Percentiles rank a stretch among this genome's conserved stretches.
Conservation (phyloP, 2,113 vertebrate genomes). For the Coracopsis vasa region DNA sequence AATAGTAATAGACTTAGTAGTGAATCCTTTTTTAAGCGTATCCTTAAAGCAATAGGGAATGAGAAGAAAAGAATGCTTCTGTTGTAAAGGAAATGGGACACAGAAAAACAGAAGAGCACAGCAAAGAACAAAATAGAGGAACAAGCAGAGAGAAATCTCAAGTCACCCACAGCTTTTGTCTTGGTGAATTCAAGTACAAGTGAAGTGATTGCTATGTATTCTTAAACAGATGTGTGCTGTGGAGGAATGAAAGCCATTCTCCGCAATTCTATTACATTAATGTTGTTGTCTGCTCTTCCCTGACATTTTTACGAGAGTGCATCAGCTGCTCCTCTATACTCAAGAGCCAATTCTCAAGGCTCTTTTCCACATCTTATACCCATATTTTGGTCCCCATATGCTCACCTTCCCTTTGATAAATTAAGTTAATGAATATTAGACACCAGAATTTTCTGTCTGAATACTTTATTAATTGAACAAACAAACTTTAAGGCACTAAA, state of each 20-base stretch:
- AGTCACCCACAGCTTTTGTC: not conserved
- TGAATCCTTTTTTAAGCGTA: not conserved
- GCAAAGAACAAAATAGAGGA: not conserved
- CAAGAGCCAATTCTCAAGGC: not conserved
- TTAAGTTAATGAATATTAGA: not conserved
- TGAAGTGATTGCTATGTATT: not conserved
- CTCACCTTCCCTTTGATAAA: not conserved
- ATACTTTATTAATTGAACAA: not conserved
- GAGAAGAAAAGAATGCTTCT: not conserved
- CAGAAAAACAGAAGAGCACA: not conserved
- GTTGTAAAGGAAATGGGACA: not conserved
- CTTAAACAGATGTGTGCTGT: conserved; percentile 3
- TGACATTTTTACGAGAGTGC: not conserved
- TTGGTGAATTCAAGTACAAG: not conserved
- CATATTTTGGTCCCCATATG: not conserved
- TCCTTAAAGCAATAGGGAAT: not conserved
- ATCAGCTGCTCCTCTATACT: conserved; percentile 6
- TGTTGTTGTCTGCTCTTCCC: not conserved
- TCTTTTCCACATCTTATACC: not conserved
- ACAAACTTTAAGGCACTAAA: not conserved
- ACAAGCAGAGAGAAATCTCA: not conserved
- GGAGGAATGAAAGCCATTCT: not conserved
- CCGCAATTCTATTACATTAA: not conserved
- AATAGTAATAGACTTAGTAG: not conserved
- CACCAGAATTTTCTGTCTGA: not conserved